Percentiles rank a stretch among this genome's conserved stretches.
These are phyloP conservation scores for Gibbula magus DNA, from an alignment of 2,888 invertebrate genomes.

Conservation along the genomic window DNA sequence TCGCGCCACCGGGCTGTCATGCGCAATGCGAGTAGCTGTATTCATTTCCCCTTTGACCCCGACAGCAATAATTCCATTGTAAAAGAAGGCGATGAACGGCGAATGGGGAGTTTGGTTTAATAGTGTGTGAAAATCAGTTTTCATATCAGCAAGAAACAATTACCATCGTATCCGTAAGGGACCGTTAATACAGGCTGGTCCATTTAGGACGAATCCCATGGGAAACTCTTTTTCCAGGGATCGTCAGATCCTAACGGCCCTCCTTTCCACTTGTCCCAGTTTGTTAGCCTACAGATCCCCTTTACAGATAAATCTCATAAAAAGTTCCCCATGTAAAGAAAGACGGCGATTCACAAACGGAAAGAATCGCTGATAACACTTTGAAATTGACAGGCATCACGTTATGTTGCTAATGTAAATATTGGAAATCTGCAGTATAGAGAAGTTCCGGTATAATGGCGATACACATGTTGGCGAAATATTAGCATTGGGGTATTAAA, in stretches of 20 bases:
- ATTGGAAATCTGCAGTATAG: background rate
- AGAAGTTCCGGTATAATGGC: too few relatives aligned
- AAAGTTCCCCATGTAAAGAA: background rate
- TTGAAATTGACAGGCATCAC: background rate
- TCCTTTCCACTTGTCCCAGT: background rate
- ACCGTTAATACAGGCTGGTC: background rate
- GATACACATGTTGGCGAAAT: too few relatives aligned
- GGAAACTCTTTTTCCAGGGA: background rate
- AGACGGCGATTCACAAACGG: background rate
- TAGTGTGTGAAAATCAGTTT: conserved; percentile 28
- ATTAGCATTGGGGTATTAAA: too few relatives aligned
- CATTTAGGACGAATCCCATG: background rate
- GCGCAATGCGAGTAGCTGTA: conserved; percentile 11
- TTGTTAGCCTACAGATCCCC: background rate
- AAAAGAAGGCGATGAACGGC: background rate
- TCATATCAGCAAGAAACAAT: conserved; percentile 23
- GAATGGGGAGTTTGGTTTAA: conserved; percentile 25
- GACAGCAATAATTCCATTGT: conserved; percentile 12
- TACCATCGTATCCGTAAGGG: conserved; percentile 1
- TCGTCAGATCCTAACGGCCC: background rate
- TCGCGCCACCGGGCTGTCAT: conserved; percentile 7
- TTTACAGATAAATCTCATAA: conserved; percentile 18
- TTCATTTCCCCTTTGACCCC: conserved; percentile 19
- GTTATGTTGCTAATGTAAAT: conserved; percentile 11
- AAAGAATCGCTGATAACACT: background rate